Evolutionary conservation across 2,888 invertebrate species (phyloP), one percentile per base, ranked within the genome.

Genomic region (Schrankia costaestrigalis): DNA sequence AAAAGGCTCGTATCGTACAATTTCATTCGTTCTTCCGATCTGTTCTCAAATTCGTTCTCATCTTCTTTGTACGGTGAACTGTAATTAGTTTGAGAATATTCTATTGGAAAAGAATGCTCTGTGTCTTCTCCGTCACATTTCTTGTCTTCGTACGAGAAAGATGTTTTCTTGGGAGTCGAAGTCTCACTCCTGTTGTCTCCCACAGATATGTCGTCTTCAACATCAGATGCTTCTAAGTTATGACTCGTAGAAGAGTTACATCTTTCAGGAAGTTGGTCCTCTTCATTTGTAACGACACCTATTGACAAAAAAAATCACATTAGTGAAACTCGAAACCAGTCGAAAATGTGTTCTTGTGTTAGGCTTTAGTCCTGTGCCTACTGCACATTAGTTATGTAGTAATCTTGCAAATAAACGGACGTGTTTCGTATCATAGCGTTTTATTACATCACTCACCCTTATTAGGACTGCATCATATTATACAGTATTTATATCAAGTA

Each of bases 111-210:
- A 0, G 74, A 68, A 10, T 69, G 56, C 8, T 74, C 76, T 6
- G 53, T 57, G 1, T 73, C 74, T 18, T 69, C 73, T 1, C 56
- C 45, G n/a, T 65, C 71, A 11, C 48, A 38, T 39, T 69, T 70
- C 36, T 71, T 73, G 2, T 52, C 54, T 11, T 64, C 61, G 13
- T 63, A 70, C 2, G 55, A 38, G 5, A 51, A 66, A 9, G 60
- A 54, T 6, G 46, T 40, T 42, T 73, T 71, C 37, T 69, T 69
- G 2, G 79, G 78, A 0, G 78, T 72, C 0, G 83, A 85, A 0
- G 83, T 63, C 22, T 85, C 81, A 31, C 87, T 83, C 46, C 88
- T 71, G 38, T 86, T 84, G 47, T 86, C 81, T 2, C 87, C 81
- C 11, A 87, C 84, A 2, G 85, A 83, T 41, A 87, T 84, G 37